Evolutionary conservation across 2,888 invertebrate species (phyloP).

Genomic region (Beris morrisii): DNA sequence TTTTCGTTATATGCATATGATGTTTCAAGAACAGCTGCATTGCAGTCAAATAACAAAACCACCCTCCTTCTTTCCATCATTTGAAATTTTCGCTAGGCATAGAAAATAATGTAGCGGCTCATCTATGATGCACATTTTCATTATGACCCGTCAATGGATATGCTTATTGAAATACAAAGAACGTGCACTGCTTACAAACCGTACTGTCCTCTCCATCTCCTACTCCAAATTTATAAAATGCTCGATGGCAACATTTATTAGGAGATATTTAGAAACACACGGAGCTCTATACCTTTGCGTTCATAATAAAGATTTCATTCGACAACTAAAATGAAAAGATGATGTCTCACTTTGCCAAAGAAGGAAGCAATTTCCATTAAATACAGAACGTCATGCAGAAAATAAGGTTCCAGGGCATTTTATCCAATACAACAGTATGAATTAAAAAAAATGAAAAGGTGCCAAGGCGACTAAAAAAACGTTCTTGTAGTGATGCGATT

Average conservation of each 20-base stretch:
- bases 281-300: slow-evolving; percentile 2
- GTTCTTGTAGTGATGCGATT: not conserved
- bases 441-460: too few relatives aligned
- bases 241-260: slow-evolving; percentile 24
- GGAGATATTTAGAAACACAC: slow-evolving; percentile 1
- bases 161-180: slow-evolving; percentile 35
- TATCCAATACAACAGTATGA: too few relatives aligned
- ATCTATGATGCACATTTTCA: slow-evolving; percentile 38
- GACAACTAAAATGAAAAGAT: slow-evolving; percentile 26
- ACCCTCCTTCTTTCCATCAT: too few relatives aligned
- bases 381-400: slow-evolving; percentile 13
- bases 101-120: slow-evolving; percentile 17
- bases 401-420: too few relatives aligned
- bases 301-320: slow-evolving; percentile 4
- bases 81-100: slow-evolving; percentile 10
- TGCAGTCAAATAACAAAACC: too few relatives aligned
- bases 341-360: slow-evolving; percentile 16
- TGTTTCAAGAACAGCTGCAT: too few relatives aligned
- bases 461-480: not conserved
- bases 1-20: too few relatives aligned
- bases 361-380: slow-evolving; percentile 30
- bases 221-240: not conserved
- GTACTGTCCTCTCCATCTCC: too few relatives aligned
- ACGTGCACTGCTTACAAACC: not conserved
- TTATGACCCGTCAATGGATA: slow-evolving; percentile 36